These are phyloP conservation scores for Calypte anna DNA, from an alignment of 2,113 vertebrate species.

Conservation along the genomic window DNA sequence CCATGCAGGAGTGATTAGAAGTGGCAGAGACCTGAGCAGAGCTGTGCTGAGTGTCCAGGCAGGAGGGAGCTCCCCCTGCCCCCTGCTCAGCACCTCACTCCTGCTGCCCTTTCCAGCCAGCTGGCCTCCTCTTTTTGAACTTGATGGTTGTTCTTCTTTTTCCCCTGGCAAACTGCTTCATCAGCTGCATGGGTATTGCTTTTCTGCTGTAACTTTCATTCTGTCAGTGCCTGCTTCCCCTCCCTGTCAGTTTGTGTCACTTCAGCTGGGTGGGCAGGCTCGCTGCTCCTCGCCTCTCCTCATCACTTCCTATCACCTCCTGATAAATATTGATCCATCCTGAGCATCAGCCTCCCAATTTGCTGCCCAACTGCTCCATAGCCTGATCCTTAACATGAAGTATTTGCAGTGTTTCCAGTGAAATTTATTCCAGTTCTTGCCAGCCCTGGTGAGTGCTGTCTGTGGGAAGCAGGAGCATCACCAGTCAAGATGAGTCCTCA, in stretches of 20 bases:
- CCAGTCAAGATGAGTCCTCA: rapidly evolving
- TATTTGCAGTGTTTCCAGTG: neutral
- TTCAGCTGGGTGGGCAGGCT: neutral
- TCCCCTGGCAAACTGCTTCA: neutral
- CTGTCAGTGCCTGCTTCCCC: neutral
- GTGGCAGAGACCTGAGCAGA: conserved; percentile 28
- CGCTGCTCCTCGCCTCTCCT: neutral
- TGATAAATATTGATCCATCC: neutral
- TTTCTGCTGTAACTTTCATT: neutral
- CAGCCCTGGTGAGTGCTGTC: rapidly evolving
- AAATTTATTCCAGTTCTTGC: rapidly evolving
- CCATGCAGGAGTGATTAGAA: conserved; percentile 12
- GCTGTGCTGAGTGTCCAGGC: neutral
- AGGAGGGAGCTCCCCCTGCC: neutral
- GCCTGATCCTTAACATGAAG: neutral
- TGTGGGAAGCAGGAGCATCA: neutral
- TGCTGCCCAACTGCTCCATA: neutral
- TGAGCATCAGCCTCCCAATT: neutral
- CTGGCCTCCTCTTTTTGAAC: neutral
- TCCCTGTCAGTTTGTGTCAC: neutral
- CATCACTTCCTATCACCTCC: neutral
- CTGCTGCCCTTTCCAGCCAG: neutral
- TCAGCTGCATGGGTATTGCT: neutral
- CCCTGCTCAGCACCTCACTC: rapidly evolving
- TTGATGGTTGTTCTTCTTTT: neutral